Percentiles rank a stretch among this genome's conserved stretches.
These are phyloP conservation scores for Dimorphilus gyrociliatus DNA, from an alignment of 2,888 invertebrate species.

Conservation along the genomic window DNA sequence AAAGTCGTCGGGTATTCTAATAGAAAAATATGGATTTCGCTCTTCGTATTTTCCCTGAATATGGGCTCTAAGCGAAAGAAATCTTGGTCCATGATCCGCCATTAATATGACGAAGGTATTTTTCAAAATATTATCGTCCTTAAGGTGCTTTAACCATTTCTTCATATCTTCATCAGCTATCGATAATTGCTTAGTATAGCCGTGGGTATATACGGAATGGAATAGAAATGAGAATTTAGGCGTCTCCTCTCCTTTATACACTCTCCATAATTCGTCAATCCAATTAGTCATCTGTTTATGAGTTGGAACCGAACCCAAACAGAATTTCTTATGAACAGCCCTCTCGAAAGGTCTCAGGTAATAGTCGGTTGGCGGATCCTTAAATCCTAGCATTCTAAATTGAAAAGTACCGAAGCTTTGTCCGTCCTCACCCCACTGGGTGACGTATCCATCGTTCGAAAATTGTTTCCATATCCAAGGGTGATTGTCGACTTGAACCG, in stretches of 20 bases:
- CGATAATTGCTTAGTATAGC: slow-evolving; percentile 52
- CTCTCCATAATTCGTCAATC: slow-evolving; percentile 43
- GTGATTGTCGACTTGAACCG: slow-evolving; percentile 54
- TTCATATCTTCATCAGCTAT: slow-evolving; percentile 53
- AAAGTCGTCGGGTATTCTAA: slow-evolving; percentile 57
- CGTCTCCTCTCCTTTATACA: slow-evolving; percentile 48
- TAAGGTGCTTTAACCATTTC: slow-evolving; percentile 44
- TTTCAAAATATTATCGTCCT: slow-evolving; percentile 48
- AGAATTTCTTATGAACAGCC: slow-evolving; percentile 44
- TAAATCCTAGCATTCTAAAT: slow-evolving; percentile 71
- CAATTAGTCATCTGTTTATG: slow-evolving; percentile 42
- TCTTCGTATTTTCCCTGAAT: slow-evolving; percentile 82
- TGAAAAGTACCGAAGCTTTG: slow-evolving; percentile 71
- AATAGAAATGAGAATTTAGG: slow-evolving; percentile 73
- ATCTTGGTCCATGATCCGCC: slow-evolving; percentile 75
- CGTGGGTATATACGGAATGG: slow-evolving; percentile 72
- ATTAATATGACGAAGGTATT: slow-evolving; percentile 69
- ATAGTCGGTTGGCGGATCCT: slow-evolving; percentile 66
- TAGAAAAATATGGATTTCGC: slow-evolving; percentile 66
- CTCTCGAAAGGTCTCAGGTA: slow-evolving; percentile 60
- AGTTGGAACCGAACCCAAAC: slow-evolving; percentile 54
- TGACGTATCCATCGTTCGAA: slow-evolving; percentile 41
- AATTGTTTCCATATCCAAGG: slow-evolving; percentile 72
- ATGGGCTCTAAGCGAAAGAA: slow-evolving; percentile 61
- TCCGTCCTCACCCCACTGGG: slow-evolving; percentile 70